Percentiles rank a stretch among this genome's conserved stretches.
Conservation (phyloP, 2,797 vertebrate species). For the Cyprinella venusta region DNA sequence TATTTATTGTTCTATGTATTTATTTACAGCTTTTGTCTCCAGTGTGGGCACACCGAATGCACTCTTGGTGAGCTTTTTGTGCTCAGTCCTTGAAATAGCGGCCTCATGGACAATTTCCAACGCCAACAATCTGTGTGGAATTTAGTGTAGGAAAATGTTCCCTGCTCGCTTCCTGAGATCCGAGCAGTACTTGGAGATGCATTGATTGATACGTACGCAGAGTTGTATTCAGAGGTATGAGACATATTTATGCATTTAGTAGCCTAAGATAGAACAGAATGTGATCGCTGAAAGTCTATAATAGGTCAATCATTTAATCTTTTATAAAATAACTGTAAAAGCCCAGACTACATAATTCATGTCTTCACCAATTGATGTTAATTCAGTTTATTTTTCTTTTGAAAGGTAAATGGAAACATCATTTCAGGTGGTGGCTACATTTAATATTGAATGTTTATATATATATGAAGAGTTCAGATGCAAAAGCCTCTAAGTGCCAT, state of each 20-base stretch:
- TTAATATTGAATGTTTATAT: no score
- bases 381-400: conserved; percentile 1
- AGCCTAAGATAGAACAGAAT: neutral
- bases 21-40: neutral
- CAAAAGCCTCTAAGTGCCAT: no score
- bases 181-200: conserved; percentile 76
- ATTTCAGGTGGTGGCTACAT: neutral
- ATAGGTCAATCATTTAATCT: no score
- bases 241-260: neutral
- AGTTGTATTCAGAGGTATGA: conserved; percentile 82
- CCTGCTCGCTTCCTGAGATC: conserved; percentile 78
- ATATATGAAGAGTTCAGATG: no score
- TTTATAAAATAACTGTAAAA: conserved; percentile 1
- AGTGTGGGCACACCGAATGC: neutral
- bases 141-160: conserved; percentile 78
- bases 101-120: conserved; percentile 64
- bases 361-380: neutral
- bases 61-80: neutral
- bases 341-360: neutral
- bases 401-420: neutral
- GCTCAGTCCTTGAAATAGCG: neutral
- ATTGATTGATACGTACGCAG: conserved; percentile 81
- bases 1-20: neutral
- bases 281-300: neutral
- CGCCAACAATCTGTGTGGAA: conserved; percentile 78